These are phyloP conservation scores for Seriola rivoliana DNA, from an alignment of 2,113 vertebrate genomes.

Conservation along the genomic window DNA sequence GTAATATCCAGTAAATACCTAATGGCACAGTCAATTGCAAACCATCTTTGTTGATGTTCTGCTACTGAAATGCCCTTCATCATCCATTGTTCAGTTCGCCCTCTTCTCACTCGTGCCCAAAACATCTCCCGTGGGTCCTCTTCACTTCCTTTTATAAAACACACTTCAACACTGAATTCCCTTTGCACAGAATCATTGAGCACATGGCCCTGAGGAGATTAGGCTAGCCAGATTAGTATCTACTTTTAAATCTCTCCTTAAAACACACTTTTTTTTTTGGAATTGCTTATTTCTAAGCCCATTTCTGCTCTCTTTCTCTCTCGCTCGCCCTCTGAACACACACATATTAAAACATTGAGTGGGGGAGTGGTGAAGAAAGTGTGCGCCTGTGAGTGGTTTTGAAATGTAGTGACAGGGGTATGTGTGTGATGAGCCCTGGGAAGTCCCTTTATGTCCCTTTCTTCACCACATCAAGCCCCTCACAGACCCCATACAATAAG, in stretches of 20 bases:
- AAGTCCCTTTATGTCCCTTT: constrained; percentile 22
- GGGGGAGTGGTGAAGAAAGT: not conserved
- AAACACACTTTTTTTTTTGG: not conserved
- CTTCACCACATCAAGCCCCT: constrained; percentile 45
- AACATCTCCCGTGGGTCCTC: constrained; percentile 42
- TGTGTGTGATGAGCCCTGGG: constrained; percentile 39
- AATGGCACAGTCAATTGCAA: constrained; percentile 17
- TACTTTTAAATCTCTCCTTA: constrained; percentile 18
- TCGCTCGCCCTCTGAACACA: not conserved
- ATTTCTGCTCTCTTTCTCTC: not conserved
- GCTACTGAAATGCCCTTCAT: not conserved
- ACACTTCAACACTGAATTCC: constrained; percentile 32
- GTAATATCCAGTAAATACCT: constrained; percentile 2
- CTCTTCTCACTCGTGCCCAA: constrained; percentile 12
- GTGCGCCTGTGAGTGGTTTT: constrained; percentile 9
- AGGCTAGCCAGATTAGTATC: constrained; percentile 4
- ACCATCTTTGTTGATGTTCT: constrained; percentile 43
- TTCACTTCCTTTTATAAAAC: constrained; percentile 34
- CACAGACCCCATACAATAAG: constrained; percentile 12
- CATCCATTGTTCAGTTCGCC: not conserved
- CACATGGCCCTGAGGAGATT: constrained; percentile 28
- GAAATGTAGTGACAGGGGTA: constrained; percentile 2
- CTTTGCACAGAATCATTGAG: constrained; percentile 27
- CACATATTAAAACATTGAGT: not conserved
- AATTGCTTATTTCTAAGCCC: not conserved